phyloP scores from a whole-genome alignment of 2,797 vertebrate genomes.

The Ctenosaura bakeri region DNA sequence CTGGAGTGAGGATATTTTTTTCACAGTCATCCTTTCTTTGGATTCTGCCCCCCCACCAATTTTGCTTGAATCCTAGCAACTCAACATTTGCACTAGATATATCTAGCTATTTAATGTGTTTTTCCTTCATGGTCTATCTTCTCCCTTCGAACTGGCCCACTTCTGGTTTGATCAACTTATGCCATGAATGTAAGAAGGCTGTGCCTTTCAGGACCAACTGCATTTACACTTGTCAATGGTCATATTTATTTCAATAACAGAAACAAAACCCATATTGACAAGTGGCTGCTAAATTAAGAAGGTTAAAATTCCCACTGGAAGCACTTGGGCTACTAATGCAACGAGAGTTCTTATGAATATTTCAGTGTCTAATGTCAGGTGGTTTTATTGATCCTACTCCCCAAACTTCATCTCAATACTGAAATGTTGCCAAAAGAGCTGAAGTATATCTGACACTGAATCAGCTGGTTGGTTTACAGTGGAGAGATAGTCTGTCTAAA shows the following conservation, averaged over 20 bases:
- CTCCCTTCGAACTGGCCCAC: not conserved
- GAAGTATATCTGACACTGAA: conserved; percentile 11
- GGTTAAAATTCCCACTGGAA: conserved; percentile 51
- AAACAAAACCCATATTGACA: conserved; percentile 15
- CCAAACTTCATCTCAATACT: conserved; percentile 22
- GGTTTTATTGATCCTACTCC: conserved; percentile 19
- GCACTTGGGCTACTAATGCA: conserved; percentile 62
- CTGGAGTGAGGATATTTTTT: not conserved
- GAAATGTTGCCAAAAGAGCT: conserved; percentile 1
- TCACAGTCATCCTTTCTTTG: not conserved
- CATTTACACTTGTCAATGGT: not conserved
- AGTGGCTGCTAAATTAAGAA: conserved; percentile 38
- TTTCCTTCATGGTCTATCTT: not conserved
- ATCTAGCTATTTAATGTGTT: not conserved
- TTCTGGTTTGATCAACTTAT: not conserved
- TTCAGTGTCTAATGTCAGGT: conserved; percentile 38
- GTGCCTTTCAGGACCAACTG: not conserved
- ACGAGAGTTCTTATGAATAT: conserved; percentile 30
- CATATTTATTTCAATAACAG: not conserved
- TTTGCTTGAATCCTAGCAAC: not conserved
- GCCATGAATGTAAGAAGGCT: no score
- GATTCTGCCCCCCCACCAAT: no score
- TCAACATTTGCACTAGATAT: not conserved
- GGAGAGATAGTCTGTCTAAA: not conserved
- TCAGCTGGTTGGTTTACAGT: not conserved